These are phyloP conservation scores for Psilopsiagon aymara DNA, from an alignment of 2,113 vertebrate species.

Conservation along the genomic window DNA sequence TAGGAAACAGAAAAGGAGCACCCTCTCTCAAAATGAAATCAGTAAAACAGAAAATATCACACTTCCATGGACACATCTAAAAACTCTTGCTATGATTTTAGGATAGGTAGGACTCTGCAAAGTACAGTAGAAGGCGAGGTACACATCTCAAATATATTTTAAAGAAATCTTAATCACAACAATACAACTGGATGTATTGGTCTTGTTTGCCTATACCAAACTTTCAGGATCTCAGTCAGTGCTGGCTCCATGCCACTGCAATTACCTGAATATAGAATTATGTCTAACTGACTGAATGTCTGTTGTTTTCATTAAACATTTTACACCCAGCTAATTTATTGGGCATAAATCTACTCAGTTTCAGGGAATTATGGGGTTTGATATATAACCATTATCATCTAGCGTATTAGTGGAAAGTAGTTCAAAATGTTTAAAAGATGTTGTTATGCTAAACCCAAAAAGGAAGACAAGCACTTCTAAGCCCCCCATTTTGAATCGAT, in stretches of 20 bases:
- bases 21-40: background rate
- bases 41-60: background rate
- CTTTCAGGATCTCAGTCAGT: background rate
- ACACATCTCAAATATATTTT: background rate
- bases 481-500: background rate
- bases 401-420: background rate
- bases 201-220: background rate
- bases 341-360: background rate
- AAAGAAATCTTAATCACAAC: background rate
- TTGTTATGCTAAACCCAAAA: background rate
- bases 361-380: background rate
- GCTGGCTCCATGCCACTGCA: background rate
- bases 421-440: background rate
- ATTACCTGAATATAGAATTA: background rate
- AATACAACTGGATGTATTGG: background rate
- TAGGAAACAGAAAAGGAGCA: background rate
- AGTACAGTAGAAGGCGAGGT: background rate
- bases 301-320: conserved; percentile 20
- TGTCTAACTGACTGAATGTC: background rate
- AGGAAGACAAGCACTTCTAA: background rate
- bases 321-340: background rate
- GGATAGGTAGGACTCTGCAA: background rate
- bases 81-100: background rate
- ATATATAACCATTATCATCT: background rate
- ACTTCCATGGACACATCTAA: background rate